These are phyloP conservation scores for Hemibagrus wyckioides DNA, from an alignment of 2,113 vertebrate genomes.

Conservation along the genomic window DNA sequence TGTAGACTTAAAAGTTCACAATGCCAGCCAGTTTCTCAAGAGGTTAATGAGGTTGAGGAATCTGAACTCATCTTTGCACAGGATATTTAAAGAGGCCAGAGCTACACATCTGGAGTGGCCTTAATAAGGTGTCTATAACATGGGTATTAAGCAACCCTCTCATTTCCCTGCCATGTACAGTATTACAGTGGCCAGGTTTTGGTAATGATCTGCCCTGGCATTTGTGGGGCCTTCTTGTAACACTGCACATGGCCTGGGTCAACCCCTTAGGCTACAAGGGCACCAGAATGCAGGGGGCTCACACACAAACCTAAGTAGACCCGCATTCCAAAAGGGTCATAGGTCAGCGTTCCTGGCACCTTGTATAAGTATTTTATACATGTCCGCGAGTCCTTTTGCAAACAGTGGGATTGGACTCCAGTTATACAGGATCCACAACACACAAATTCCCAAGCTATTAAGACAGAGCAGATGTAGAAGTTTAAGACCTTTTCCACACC, in stretches of 20 bases:
- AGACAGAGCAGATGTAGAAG: constrained; percentile 53
- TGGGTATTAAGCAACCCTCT: constrained; percentile 32
- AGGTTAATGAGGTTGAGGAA: constrained; percentile 13
- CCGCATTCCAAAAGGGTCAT: constrained; percentile 66
- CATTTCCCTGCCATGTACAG: constrained; percentile 37
- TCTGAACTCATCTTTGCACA: constrained; percentile 31
- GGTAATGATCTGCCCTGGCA: constrained; percentile 34
- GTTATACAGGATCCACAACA: constrained; percentile 49
- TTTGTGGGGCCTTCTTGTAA: constrained; percentile 63
- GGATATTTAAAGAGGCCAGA: constrained; percentile 21
- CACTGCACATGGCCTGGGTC: constrained; percentile 68
- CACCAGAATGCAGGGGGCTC: constrained; percentile 67
- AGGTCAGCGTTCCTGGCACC: constrained; percentile 70
- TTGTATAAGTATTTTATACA: constrained; percentile 71
- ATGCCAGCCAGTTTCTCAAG: neutral
- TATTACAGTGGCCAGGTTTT: constrained; percentile 41
- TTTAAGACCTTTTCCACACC: constrained; percentile 10
- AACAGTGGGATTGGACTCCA: constrained; percentile 41
- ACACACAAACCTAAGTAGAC: constrained; percentile 66
- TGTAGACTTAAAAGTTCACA: neutral
- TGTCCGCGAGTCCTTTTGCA: constrained; percentile 50
- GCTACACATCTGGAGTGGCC: constrained; percentile 45
- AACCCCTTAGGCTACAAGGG: constrained; percentile 57
- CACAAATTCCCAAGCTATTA: constrained; percentile 67
- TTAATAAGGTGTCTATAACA: constrained; percentile 32